phyloP scores from a whole-genome alignment of 2,797 vertebrate genomes.

The Garrulus glandarius region DNA sequence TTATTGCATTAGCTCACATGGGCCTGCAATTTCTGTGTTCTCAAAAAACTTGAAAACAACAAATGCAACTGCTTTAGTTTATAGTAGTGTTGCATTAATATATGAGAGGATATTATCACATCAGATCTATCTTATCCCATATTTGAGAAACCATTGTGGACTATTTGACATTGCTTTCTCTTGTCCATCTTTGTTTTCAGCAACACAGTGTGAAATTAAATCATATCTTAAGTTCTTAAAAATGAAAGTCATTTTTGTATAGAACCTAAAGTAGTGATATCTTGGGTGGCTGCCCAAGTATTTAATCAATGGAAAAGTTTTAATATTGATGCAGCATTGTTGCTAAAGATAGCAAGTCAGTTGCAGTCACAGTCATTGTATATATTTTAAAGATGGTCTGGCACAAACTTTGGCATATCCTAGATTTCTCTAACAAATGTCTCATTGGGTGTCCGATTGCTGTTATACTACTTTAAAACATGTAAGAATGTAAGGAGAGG shows the following conservation, averaged over 20 bases:
- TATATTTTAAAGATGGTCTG: not conserved
- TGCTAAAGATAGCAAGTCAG: slow-evolving; percentile 59
- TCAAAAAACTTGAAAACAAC: slow-evolving; percentile 2
- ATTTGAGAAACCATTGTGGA: not conserved
- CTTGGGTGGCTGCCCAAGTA: slow-evolving; percentile 46
- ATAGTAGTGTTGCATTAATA: not conserved
- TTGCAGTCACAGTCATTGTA: not conserved
- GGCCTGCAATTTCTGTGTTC: not conserved
- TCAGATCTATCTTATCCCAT: not conserved
- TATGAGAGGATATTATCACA: not conserved
- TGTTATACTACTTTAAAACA: not conserved
- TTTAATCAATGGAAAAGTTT: slow-evolving; percentile 56
- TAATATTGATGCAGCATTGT: slow-evolving; percentile 58
- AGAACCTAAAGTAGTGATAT: slow-evolving; percentile 35
- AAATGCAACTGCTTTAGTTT: not conserved
- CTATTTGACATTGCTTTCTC: not conserved
- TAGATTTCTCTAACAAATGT: slow-evolving; percentile 18
- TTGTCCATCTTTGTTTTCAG: not conserved
- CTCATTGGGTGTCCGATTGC: not conserved
- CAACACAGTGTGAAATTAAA: not conserved
- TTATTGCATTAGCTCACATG: slow-evolving; percentile 37
- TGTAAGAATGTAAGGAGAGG: not conserved
- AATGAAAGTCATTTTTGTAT: not conserved
- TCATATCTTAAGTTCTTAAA: not conserved
- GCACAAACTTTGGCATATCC: not conserved